Evolutionary conservation across 2,888 invertebrate genomes (phyloP).

Genomic region (Monopis laevigella): DNA sequence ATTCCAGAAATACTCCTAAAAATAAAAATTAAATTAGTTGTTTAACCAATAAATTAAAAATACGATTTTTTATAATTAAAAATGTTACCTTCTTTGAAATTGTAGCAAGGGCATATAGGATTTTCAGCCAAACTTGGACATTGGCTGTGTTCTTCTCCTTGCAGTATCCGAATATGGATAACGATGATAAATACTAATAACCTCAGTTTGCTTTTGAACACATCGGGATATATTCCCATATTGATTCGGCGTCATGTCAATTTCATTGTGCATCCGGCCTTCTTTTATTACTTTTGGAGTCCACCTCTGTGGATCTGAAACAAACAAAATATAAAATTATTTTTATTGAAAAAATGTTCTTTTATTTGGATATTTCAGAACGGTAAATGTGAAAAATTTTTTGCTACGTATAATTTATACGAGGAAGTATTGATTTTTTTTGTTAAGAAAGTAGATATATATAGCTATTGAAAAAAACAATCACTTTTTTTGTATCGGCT

Average conservation of each 20-base stretch:
- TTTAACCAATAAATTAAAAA: conserved; percentile 18
- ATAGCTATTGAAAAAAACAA: too few species aligned
- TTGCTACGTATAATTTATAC: neutral
- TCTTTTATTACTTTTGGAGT: conserved; percentile 1
- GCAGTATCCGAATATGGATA: conserved; percentile 58
- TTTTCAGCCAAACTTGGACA: conserved; percentile 81
- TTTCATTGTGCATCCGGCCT: conserved; percentile 48
- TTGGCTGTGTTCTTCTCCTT: conserved; percentile 63
- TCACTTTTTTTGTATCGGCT: too few species aligned
- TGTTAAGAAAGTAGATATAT: neutral
- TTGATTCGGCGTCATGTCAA: conserved; percentile 56
- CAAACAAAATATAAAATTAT: conserved; percentile 7
- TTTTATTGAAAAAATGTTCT: too few species aligned
- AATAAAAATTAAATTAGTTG: conserved; percentile 19
- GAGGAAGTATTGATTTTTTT: neutral
- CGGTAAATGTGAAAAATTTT: too few species aligned
- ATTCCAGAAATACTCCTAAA: conserved; percentile 85
- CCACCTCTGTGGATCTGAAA: conserved; percentile 7
- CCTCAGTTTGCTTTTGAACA: conserved; percentile 50
- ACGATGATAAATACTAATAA: conserved; percentile 65
- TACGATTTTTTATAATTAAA: neutral
- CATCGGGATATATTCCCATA: conserved; percentile 48
- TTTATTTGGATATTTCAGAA: too few species aligned
- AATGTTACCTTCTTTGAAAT: conserved; percentile 81
- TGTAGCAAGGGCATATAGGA: conserved; percentile 90